Evolutionary conservation across 2,113 vertebrate species (phyloP).

Genomic region (Pelecanus crispus): DNA sequence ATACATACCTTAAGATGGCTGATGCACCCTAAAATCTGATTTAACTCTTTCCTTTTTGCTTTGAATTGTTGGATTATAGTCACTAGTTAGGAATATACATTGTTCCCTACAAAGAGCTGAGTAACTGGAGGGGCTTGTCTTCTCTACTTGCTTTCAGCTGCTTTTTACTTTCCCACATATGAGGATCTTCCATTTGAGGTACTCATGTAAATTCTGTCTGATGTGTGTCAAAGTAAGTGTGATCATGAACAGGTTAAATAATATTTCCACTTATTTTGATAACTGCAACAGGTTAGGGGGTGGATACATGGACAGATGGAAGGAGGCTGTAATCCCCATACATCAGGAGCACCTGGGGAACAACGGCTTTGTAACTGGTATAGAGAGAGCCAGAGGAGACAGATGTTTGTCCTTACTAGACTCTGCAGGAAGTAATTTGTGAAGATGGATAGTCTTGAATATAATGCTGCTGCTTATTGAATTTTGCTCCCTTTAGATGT

Average conservation of each 20-base stretch:
- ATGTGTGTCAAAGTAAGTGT: background rate
- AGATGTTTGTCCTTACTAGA: background rate
- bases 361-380: background rate
- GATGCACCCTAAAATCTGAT: background rate
- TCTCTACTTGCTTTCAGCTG: background rate
- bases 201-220: background rate
- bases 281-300: background rate
- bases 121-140: background rate
- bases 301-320: background rate
- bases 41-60: background rate
- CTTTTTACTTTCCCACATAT: background rate
- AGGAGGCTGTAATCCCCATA: background rate
- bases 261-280: background rate
- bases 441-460: background rate
- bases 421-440: background rate
- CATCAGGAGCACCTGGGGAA: background rate
- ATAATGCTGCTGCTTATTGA: background rate
- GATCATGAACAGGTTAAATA: background rate
- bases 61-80: background rate
- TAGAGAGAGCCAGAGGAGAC: background rate
- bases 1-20: background rate
- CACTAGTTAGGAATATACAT: background rate
- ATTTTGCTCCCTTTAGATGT: background rate
- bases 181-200: background rate
- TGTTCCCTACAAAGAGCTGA: background rate